phyloP scores from a whole-genome alignment of 2,113 vertebrate species.

The Rattus rattus region DNA sequence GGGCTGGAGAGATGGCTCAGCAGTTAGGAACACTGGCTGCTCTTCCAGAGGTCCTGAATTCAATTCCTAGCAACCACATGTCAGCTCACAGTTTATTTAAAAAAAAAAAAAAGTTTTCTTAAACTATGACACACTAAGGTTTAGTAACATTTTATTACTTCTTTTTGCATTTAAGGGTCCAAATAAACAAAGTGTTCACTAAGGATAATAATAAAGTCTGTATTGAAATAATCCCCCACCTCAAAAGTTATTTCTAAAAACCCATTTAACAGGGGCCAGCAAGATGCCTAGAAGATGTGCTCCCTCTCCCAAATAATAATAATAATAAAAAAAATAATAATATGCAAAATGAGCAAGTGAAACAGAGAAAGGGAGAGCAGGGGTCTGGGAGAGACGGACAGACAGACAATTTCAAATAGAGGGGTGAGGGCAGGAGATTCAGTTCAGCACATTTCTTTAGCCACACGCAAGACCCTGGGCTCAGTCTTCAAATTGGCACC shows the following conservation, averaged over 20 bases:
- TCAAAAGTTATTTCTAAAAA: neutral
- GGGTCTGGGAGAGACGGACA: neutral
- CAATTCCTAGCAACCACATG: neutral
- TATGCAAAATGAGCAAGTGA: neutral
- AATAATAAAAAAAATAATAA: neutral
- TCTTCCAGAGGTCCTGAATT: neutral
- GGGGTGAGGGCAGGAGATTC: neutral
- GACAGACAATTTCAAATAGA: neutral
- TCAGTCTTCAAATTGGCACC: neutral
- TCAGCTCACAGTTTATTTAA: neutral
- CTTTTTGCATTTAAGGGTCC: neutral
- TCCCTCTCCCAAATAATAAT: neutral
- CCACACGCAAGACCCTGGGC: neutral
- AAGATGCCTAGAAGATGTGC: neutral
- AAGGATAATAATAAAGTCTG: neutral
- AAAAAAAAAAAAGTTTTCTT: neutral
- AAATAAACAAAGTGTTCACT: slow-evolving; percentile 8
- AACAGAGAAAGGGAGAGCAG: neutral
- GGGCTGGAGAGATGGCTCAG: neutral
- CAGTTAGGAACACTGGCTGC: neutral
- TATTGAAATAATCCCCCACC: neutral
- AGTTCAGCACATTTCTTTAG: neutral
- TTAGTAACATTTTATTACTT: slow-evolving; percentile 47
- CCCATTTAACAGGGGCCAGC: neutral
- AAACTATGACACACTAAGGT: neutral